phyloP scores from a whole-genome alignment of 1,140 invertebrate genomes.

The Patella vulgata region DNA sequence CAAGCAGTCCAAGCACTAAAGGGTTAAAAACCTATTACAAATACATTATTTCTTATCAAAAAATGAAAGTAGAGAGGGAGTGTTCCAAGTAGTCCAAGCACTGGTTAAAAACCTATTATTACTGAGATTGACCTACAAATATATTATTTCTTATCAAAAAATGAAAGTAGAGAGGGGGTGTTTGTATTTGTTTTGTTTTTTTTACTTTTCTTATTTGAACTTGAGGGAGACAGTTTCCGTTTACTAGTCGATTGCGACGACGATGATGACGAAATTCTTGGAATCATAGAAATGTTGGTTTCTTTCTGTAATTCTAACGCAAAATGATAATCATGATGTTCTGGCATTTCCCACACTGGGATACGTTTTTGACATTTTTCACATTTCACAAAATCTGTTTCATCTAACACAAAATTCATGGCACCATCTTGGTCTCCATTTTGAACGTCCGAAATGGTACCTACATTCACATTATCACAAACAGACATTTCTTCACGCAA shows the following conservation, averaged over 20 bases:
- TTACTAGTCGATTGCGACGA: not conserved
- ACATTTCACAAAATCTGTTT: constrained; percentile 54
- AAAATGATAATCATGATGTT: constrained; percentile 68
- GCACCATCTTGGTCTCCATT: constrained; percentile 2
- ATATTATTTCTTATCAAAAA: constrained; percentile 5
- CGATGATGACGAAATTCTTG: not conserved
- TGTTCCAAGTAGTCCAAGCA: too few relatives aligned
- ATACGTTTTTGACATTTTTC: constrained; percentile 60
- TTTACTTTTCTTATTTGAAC: constrained; percentile 1
- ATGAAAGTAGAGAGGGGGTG: not conserved
- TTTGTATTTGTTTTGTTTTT: not conserved
- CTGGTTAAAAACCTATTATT: too few relatives aligned
- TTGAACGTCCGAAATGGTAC: not conserved
- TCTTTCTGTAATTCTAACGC: constrained; percentile 60
- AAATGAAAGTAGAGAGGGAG: too few relatives aligned
- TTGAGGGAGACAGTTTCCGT: not conserved
- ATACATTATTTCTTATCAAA: constrained; percentile 3
- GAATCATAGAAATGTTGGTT: not conserved
- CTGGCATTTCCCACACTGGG: constrained; percentile 63
- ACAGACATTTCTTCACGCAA: not conserved
- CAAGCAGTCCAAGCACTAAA: too few relatives aligned
- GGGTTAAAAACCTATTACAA: too few relatives aligned
- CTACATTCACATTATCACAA: constrained; percentile 7
- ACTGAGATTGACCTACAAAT: too few relatives aligned
- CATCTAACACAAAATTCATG: not conserved